phyloP scores from a whole-genome alignment of 2,797 vertebrate genomes.

The Podarcis lilfordi region DNA sequence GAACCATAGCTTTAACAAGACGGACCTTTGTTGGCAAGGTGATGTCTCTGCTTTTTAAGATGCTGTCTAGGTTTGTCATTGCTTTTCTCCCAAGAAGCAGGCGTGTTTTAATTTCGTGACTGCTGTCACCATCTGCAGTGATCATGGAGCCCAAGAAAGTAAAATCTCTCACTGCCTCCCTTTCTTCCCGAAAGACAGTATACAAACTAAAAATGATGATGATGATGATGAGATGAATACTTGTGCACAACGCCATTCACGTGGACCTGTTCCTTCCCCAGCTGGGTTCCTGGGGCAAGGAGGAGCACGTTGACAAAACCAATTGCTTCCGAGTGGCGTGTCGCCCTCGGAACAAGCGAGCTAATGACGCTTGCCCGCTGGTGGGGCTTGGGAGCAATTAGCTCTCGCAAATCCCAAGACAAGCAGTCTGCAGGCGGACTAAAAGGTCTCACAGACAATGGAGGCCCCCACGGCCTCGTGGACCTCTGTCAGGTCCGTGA shows the following conservation, averaged over 20 bases:
- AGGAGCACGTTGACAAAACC: constrained; percentile 4
- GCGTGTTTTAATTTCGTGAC: too few relatives aligned
- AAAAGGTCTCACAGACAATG: constrained; percentile 82
- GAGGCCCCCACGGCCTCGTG: constrained; percentile 71
- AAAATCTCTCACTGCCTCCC: too few relatives aligned
- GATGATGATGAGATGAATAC: too few relatives aligned
- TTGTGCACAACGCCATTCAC: not conserved
- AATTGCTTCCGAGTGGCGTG: not conserved
- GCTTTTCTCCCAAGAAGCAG: too few relatives aligned
- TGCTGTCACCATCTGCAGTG: too few relatives aligned
- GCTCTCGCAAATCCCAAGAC: constrained; percentile 80
- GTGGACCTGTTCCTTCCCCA: not conserved
- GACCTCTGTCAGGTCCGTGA: constrained; percentile 67
- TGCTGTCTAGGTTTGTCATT: too few relatives aligned
- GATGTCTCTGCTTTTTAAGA: too few relatives aligned
- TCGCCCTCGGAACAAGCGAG: constrained; percentile 17
- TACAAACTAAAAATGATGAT: too few relatives aligned
- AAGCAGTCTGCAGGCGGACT: constrained; percentile 78
- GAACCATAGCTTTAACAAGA: too few relatives aligned
- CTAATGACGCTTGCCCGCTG: not conserved
- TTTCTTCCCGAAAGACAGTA: too few relatives aligned
- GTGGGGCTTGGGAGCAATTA: constrained; percentile 76
- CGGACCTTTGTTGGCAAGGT: too few relatives aligned
- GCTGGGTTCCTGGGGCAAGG: not conserved
- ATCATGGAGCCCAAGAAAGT: too few relatives aligned